Conservation (phyloP, 2,797 vertebrate species). For the Phrynocephalus guinanensis region DNA sequence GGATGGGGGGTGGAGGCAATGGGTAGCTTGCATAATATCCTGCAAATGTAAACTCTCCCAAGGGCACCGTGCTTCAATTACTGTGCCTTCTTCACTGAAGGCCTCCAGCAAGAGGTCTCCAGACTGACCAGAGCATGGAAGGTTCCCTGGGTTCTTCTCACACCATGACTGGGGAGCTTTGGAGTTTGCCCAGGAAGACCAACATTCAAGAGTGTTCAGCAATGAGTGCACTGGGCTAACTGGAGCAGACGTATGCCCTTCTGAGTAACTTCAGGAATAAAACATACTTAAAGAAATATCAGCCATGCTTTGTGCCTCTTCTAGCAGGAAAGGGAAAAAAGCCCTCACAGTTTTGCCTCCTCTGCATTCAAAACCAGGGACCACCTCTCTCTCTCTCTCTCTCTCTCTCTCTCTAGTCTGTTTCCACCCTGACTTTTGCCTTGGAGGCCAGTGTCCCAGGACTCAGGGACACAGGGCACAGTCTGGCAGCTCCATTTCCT, state of each 20-base stretch:
- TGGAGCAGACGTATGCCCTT: neutral
- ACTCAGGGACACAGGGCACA: no score
- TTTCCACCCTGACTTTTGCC: no score
- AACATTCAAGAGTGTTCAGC: neutral
- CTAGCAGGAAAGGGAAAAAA: neutral
- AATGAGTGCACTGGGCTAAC: neutral
- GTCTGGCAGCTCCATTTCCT: no score
- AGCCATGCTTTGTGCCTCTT: neutral
- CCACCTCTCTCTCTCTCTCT: neutral
- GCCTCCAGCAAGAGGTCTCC: neutral
- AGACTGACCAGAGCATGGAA: neutral
- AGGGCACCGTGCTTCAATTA: no score
- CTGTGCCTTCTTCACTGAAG: no score
- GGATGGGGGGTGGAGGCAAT: no score
- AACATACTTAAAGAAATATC: neutral
- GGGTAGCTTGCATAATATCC: no score
- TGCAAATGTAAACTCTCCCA: no score
- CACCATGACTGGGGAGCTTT: neutral
- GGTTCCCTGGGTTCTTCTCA: neutral
- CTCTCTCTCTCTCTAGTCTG: no score
- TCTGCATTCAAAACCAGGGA: neutral
- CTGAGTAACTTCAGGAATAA: neutral
- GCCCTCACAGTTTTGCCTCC: neutral
- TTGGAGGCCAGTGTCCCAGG: no score
- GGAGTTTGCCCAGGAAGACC: constrained; percentile 9